Percentiles rank a stretch among this genome's conserved stretches.
These are phyloP conservation scores for Saturnia pavonia DNA, from an alignment of 2,888 invertebrate genomes.

Conservation along the genomic window DNA sequence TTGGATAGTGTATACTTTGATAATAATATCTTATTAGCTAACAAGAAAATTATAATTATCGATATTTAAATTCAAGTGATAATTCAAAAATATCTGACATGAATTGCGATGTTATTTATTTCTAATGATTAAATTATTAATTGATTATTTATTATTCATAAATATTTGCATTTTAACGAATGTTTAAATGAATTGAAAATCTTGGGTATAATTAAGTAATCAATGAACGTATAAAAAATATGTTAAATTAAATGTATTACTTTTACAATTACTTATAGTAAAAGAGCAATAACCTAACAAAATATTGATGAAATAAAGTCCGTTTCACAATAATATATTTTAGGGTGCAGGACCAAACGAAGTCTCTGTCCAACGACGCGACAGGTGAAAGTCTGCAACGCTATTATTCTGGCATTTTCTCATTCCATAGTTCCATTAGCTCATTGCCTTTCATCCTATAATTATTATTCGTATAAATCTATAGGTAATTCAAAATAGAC, in stretches of 20 bases:
- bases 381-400: conserved; percentile 69
- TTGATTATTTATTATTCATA: too few relatives aligned
- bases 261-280: background rate
- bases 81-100: too few relatives aligned
- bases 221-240: background rate
- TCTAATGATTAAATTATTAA: too few relatives aligned
- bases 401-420: conserved; percentile 73
- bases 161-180: background rate
- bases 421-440: conserved; percentile 58
- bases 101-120: too few relatives aligned
- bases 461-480: conserved; percentile 54
- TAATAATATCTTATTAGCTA: background rate
- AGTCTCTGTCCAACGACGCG: conserved; percentile 32
- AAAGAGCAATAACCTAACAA: background rate
- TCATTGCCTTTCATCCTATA: conserved; percentile 63
- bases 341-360: conserved; percentile 53
- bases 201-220: background rate
- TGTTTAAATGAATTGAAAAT: background rate
- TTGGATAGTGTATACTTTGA: background rate
- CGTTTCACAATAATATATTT: conserved; percentile 33
- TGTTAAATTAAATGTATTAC: background rate
- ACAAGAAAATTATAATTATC: background rate
- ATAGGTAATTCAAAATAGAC: conserved; percentile 45
- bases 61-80: too few relatives aligned
- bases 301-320: background rate